Conservation (phyloP, 2,797 vertebrate species). For the Rhinoraja longicauda region DNA sequence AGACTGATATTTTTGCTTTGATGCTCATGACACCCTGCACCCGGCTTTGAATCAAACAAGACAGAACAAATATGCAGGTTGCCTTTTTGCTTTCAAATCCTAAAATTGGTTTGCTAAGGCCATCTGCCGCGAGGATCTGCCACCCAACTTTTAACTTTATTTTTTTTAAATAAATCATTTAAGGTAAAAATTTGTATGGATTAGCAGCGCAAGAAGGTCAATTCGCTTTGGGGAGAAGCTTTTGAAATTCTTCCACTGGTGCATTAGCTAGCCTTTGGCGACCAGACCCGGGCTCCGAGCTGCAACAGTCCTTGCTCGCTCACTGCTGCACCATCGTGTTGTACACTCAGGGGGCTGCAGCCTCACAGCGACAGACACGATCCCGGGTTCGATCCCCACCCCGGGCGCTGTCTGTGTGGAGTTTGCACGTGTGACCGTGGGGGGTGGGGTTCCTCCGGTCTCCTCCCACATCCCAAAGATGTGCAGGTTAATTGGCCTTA, state of each 20-base stretch:
- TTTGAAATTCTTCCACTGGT: not conserved
- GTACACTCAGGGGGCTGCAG: no score
- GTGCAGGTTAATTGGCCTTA: no score
- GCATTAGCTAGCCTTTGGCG: not conserved
- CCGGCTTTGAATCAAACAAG: not conserved
- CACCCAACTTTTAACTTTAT: not conserved
- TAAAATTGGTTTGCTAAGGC: not conserved
- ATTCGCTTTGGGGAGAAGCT: not conserved
- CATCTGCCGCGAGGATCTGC: not conserved
- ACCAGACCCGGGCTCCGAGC: not conserved
- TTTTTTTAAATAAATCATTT: not conserved
- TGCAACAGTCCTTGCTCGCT: not conserved
- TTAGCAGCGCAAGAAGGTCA: not conserved
- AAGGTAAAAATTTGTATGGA: not conserved
- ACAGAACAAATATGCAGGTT: not conserved
- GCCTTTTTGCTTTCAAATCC: no score
- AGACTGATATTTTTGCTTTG: conserved; percentile 43
- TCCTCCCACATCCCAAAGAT: no score
- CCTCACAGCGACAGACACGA: no score
- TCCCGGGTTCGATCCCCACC: no score
- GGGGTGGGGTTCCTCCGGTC: no score
- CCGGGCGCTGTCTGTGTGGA: no score
- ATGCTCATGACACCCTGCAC: not conserved
- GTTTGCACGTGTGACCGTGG: no score
- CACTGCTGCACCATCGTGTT: no score